A percentile compares a stretch with the other conserved stretches of the same genome.
Evolutionary conservation across 1,140 invertebrate species (phyloP).

Genomic region (Micrasema minimum): DNA sequence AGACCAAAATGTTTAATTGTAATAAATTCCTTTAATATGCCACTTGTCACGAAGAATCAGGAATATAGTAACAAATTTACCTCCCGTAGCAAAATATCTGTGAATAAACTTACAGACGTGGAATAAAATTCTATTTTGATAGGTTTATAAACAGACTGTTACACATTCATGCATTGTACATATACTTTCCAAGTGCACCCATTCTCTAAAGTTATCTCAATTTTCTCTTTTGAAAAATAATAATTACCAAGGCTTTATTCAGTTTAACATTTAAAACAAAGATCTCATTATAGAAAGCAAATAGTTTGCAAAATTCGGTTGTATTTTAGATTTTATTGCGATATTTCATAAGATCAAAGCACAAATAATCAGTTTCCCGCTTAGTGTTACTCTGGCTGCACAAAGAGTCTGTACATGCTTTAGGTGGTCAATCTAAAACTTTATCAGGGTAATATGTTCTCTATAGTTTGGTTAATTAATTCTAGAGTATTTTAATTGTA

Average conservation of each 20-base stretch:
- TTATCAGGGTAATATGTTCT: slow-evolving; percentile 35
- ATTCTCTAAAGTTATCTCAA: too few relatives aligned
- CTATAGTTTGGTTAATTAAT: slow-evolving; percentile 33
- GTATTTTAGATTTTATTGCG: slow-evolving; percentile 24
- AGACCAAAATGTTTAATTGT: slow-evolving; percentile 25
- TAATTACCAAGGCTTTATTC: too few relatives aligned
- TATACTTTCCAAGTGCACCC: too few relatives aligned
- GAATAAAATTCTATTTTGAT: slow-evolving; percentile 52
- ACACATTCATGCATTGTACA: slow-evolving; percentile 40
- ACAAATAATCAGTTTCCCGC: slow-evolving; percentile 6
- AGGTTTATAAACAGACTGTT: slow-evolving; percentile 50
- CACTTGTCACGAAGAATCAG: slow-evolving; percentile 25
- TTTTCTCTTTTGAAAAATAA: too few relatives aligned
- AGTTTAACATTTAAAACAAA: not conserved
- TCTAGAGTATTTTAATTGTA: slow-evolving; percentile 28
- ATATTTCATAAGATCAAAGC: slow-evolving; percentile 19
- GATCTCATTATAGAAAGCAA: slow-evolving; percentile 18
- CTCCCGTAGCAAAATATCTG: slow-evolving; percentile 45
- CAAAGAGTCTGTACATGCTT: slow-evolving; percentile 26
- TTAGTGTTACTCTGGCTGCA: slow-evolving; percentile 28
- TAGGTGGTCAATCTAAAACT: slow-evolving; percentile 29
- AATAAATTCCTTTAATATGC: slow-evolving; percentile 24
- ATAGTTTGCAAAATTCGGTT: not conserved
- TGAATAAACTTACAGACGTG: slow-evolving; percentile 44
- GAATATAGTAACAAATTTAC: slow-evolving; percentile 45